phyloP scores from a whole-genome alignment of 2,113 vertebrate genomes.

The Ailuropoda melanoleuca region DNA sequence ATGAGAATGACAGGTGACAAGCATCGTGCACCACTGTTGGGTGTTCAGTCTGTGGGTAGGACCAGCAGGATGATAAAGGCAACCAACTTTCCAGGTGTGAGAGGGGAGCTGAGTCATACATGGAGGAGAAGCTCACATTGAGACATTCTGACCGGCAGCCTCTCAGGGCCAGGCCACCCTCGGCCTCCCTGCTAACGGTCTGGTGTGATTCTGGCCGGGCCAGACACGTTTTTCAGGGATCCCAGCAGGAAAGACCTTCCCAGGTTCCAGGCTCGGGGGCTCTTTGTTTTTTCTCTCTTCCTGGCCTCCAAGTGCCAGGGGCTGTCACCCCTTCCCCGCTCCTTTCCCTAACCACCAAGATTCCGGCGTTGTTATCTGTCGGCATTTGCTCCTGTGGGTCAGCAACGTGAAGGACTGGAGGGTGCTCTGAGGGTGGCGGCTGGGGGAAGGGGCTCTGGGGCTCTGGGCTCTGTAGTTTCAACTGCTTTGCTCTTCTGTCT shows the following conservation, averaged over 20 bases:
- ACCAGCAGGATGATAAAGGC: not conserved
- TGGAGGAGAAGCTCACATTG: not conserved
- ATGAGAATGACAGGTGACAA: slow-evolving; percentile 68
- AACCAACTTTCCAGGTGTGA: not conserved
- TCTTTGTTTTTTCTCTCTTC: not conserved
- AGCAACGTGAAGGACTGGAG: not conserved
- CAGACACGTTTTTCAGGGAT: not conserved
- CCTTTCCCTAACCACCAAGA: not conserved
- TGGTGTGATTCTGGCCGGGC: not conserved
- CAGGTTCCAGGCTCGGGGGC: not conserved
- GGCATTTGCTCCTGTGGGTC: not conserved
- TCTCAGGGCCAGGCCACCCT: not conserved
- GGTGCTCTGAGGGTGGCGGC: not conserved
- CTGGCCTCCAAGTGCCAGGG: slow-evolving; percentile 22
- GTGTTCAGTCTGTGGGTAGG: slow-evolving; percentile 1
- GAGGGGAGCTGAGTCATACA: not conserved
- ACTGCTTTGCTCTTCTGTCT: slow-evolving; percentile 44
- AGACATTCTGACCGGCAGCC: not conserved
- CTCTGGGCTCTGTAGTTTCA: not conserved
- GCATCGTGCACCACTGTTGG: slow-evolving; percentile 70
- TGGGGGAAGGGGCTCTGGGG: not conserved
- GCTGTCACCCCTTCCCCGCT: not conserved
- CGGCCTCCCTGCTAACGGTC: not conserved
- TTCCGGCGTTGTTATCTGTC: not conserved
- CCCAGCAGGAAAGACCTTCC: not conserved